Evolutionary conservation across 2,797 vertebrate genomes (phyloP), one percentile per base, ranked within the genome.

Genomic region (Poecilia velifera): DNA sequence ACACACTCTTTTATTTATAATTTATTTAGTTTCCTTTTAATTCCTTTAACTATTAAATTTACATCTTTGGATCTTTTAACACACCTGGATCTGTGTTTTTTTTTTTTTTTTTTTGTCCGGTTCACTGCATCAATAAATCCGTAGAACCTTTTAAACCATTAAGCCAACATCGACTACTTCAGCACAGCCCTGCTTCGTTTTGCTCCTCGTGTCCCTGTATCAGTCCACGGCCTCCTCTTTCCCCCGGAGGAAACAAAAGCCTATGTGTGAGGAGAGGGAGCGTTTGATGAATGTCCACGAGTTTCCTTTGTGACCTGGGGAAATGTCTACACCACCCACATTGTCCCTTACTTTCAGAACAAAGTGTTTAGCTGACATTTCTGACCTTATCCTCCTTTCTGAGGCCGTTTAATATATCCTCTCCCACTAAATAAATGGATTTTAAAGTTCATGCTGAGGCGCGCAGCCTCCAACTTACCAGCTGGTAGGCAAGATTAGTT

Each of bases 341-440:
- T 10, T 41, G 20, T 68, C 28, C 57, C 57, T 62, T 31, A 14
- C 57, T 6, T 66, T 68, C 18, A 68, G 64, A 41, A 41, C 18
- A 68, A 68, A 41, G 64, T 68, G 64, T 41, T 41, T 39, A 68
- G 20, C 64, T 68, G 64, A 41, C 64, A 68, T 68, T 39, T 68
- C 36, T 13, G 64, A 68, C 64, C 64, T 68, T 68, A 25, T 41
- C 36, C 36, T 25, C 39, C 49, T 51, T 51, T 68, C 64, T 39
- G 36, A 68, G 20, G 20, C 64, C 0, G 1, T 41, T 41, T 51
- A 41, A 22, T 41, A 41, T 25, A 68, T 68, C 20, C 20, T 41
- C 64, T 68, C 36, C 36, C 8, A 12, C 5, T 22, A 4, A 68
- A 41, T 41, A 68, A 68, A 41, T 41, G 20, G 14, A 20, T 68